These are phyloP conservation scores for Lobophora halterata DNA, from an alignment of 2,888 invertebrate species.

Conservation along the genomic window DNA sequence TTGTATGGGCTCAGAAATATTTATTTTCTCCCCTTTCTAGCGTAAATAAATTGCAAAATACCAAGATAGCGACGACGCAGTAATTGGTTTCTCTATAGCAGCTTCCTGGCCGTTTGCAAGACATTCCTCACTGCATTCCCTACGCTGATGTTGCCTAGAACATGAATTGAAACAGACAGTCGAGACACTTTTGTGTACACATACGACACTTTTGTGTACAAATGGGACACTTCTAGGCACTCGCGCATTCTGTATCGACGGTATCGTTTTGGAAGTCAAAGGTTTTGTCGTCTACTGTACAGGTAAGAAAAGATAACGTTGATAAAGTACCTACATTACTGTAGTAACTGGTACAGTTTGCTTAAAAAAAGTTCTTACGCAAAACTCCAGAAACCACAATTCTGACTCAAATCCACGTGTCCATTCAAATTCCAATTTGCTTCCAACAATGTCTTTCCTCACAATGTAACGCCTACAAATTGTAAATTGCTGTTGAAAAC, in stretches of 20 bases:
- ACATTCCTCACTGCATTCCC: slow-evolving; percentile 15
- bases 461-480: slow-evolving; percentile 28
- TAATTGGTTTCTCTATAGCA: not conserved
- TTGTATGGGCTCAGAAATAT: too few species aligned
- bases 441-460: slow-evolving; percentile 14
- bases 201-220: slow-evolving; percentile 35
- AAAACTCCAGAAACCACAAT: not conserved
- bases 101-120: not conserved
- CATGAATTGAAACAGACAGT: slow-evolving; percentile 39
- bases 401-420: slow-evolving; percentile 1
- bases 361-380: not conserved
- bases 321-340: too few species aligned
- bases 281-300: slow-evolving; percentile 18
- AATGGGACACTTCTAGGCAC: slow-evolving; percentile 34
- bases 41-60: too few species aligned
- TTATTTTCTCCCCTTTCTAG: too few species aligned
- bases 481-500: slow-evolving; percentile 27
- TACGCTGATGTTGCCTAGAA: slow-evolving; percentile 18
- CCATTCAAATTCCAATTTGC: slow-evolving; percentile 7
- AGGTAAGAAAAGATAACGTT: too few species aligned
- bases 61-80: not conserved
- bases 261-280: slow-evolving; percentile 24
- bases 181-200: slow-evolving; percentile 36
- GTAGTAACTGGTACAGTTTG: not conserved
- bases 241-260: slow-evolving; percentile 32